Evolutionary conservation across 1,140 invertebrate species (phyloP).

Genomic region (Orius insidiosus): DNA sequence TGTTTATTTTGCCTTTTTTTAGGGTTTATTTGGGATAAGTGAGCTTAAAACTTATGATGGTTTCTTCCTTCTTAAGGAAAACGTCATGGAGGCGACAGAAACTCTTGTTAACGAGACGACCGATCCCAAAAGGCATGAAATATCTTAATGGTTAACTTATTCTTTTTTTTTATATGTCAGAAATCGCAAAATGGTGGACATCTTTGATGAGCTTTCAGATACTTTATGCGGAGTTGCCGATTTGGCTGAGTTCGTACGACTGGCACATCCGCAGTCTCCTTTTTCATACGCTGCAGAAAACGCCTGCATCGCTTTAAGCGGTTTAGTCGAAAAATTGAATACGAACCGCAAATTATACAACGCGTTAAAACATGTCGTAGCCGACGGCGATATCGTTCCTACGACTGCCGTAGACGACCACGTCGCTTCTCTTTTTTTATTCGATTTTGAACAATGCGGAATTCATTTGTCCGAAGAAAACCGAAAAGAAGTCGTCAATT

Average conservation of each 20-base stretch:
- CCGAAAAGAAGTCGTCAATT: constrained; percentile 55
- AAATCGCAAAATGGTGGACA: constrained; percentile 55
- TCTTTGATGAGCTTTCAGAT: constrained; percentile 91
- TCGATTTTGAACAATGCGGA: constrained; percentile 93
- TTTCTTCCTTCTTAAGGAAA: constrained; percentile 62
- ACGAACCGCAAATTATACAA: constrained; percentile 72
- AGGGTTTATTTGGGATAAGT: constrained; percentile 77
- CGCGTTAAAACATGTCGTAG: constrained; percentile 47
- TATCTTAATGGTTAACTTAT: too few relatives aligned
- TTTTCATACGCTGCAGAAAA: constrained; percentile 68
- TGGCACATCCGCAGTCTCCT: constrained; percentile 64
- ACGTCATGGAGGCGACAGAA: constrained; percentile 51
- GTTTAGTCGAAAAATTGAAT: constrained; percentile 88
- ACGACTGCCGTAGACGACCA: constrained; percentile 64
- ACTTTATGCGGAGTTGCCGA: constrained; percentile 88
- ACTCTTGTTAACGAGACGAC: constrained; percentile 59
- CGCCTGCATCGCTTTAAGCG: constrained; percentile 69
- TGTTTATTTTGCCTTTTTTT: too few relatives aligned
- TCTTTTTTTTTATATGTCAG: too few relatives aligned
- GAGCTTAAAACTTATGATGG: constrained; percentile 59
- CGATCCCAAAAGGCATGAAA: constrained; percentile 29
- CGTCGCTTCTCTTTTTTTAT: constrained; percentile 74
- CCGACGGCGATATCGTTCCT: constrained; percentile 46
- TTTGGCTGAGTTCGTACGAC: constrained; percentile 82
- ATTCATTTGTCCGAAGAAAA: constrained; percentile 73